phyloP scores from a whole-genome alignment of 2,113 vertebrate species.

The Sinocyclocheilus anophthalmus region DNA sequence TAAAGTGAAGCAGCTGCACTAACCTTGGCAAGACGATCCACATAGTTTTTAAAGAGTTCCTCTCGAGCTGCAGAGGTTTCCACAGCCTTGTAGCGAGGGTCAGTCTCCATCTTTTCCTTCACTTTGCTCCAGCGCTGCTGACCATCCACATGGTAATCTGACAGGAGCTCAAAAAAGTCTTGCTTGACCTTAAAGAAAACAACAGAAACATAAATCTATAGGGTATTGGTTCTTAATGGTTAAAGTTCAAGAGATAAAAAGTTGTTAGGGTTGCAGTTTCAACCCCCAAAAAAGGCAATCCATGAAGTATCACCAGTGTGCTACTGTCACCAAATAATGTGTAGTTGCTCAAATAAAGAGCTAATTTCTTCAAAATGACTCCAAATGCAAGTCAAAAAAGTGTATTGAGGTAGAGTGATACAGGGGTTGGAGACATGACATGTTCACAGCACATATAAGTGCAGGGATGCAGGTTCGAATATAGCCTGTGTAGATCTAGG shows the following conservation, averaged over 20 bases:
- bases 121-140: conserved; percentile 91
- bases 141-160: conserved; percentile 83
- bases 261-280: neutral
- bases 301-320: neutral
- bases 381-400: too few relatives aligned
- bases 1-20: neutral
- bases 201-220: neutral
- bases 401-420: too few relatives aligned
- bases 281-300: neutral
- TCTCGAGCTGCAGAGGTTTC: conserved; percentile 86
- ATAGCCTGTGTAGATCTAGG: too few relatives aligned
- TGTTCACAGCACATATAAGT: too few relatives aligned
- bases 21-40: conserved; percentile 88
- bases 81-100: conserved; percentile 86
- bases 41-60: conserved; percentile 87
- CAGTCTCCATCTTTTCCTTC: conserved; percentile 85
- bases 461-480: too few relatives aligned
- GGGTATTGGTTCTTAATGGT: too few relatives aligned
- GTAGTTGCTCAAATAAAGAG: too few relatives aligned
- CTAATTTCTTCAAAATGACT: too few relatives aligned
- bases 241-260: too few relatives aligned
- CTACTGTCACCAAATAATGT: too few relatives aligned
- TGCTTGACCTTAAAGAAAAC: conserved; percentile 76
- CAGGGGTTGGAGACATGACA: too few relatives aligned
- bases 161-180: conserved; percentile 85